Conservation (phyloP, 1,140 invertebrate species). For the Halesus radiatus region DNA sequence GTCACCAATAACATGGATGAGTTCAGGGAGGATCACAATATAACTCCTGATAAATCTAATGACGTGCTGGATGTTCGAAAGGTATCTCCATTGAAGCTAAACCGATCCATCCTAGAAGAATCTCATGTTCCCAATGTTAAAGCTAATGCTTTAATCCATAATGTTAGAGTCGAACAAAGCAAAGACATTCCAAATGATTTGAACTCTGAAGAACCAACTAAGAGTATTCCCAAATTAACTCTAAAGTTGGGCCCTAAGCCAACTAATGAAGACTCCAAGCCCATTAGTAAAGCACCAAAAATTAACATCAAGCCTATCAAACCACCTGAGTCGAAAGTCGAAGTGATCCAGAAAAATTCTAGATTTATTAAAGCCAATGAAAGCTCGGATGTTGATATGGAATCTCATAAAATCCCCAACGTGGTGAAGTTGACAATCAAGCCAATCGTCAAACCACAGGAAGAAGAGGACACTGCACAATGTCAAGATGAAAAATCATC, state of each 20-base stretch:
- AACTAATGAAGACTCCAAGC: conserved; percentile 16
- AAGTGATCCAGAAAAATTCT: conserved; percentile 46
- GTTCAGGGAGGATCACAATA: conserved; percentile 8
- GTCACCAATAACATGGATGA: conserved; percentile 21
- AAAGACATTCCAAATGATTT: conserved; percentile 36
- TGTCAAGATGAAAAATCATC: conserved; percentile 60
- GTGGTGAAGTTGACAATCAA: conserved; percentile 68
- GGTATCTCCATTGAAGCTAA: conserved; percentile 40
- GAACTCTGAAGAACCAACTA: conserved; percentile 39
- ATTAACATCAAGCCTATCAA: conserved; percentile 65
- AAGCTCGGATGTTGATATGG: conserved; percentile 14
- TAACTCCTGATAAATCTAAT: conserved; percentile 43
- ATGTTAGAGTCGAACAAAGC: conserved; percentile 4
- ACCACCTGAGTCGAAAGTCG: conserved; percentile 57
- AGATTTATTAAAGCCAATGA: conserved; percentile 45
- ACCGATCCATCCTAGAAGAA: conserved; percentile 40
- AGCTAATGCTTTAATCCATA: conserved; percentile 21
- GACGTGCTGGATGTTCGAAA: conserved; percentile 47
- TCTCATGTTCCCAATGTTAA: conserved; percentile 37
- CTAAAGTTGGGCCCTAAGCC: conserved; percentile 55
- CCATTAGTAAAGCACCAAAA: conserved; percentile 18
- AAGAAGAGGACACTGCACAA: conserved; percentile 65
- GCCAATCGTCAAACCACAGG: conserved; percentile 64
- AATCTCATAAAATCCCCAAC: conserved; percentile 58
- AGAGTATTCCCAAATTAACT: conserved; percentile 45